A percentile compares a stretch with the other conserved stretches of the same genome.
These are phyloP conservation scores for Brachionus calyciflorus DNA, from an alignment of 1,140 invertebrate genomes.

Conservation along the genomic window DNA sequence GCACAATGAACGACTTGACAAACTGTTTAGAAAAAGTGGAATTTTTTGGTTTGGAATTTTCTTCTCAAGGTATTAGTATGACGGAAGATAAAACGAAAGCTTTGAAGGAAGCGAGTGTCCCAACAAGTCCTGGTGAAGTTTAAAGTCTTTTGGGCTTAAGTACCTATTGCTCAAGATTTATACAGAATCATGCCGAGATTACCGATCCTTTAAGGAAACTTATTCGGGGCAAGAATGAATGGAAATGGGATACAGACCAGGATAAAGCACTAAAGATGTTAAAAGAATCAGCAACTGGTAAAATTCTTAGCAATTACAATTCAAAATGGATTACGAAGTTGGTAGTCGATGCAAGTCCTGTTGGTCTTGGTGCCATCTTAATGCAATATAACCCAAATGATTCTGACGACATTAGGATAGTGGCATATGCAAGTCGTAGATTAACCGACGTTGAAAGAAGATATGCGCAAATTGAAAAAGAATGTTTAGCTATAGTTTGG, in stretches of 20 bases:
- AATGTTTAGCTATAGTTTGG: slow-evolving; percentile 48
- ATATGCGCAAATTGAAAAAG: slow-evolving; percentile 47
- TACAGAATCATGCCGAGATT: not conserved
- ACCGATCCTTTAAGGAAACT: slow-evolving; percentile 50
- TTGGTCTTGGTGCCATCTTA: slow-evolving; percentile 61
- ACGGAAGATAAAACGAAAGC: slow-evolving; percentile 47
- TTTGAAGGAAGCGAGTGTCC: slow-evolving; percentile 41
- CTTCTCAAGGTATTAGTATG: slow-evolving; percentile 44
- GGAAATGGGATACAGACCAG: slow-evolving; percentile 49
- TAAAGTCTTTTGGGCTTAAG: slow-evolving; percentile 25
- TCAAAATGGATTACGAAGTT: not conserved
- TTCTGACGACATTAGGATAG: slow-evolving; percentile 44
- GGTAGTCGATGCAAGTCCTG: no score
- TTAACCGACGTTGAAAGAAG: slow-evolving; percentile 49
- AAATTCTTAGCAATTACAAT: not conserved
- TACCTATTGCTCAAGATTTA: not conserved
- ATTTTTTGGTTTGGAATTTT: slow-evolving; percentile 55
- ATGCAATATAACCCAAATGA: slow-evolving; percentile 51
- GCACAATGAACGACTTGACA: slow-evolving; percentile 49
- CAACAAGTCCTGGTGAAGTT: slow-evolving; percentile 34
- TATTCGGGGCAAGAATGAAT: slow-evolving; percentile 49
- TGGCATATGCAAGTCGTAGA: slow-evolving; percentile 52
- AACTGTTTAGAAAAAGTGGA: slow-evolving; percentile 50
- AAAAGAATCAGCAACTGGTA: not conserved
- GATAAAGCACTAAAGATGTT: slow-evolving; percentile 32